Base-by-base conservation (phyloP, 2,888 invertebrate genomes). In the Dastarcus helophoroides region DNA sequence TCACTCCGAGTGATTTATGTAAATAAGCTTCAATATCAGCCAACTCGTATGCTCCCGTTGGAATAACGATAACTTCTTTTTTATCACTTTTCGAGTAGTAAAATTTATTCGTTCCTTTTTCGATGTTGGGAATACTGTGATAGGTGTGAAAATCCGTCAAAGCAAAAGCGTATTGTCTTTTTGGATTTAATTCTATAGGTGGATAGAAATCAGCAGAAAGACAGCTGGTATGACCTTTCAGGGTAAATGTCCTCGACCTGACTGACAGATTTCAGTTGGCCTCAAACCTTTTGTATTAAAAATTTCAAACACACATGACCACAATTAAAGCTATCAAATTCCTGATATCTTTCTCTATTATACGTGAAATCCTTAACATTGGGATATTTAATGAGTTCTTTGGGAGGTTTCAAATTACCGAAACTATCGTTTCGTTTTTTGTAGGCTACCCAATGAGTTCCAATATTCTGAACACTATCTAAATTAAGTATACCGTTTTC, bases 51-150 rank as follows among this genome's bases (percentile, higher is more conserved):
- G 31, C 9, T 26, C 19, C 31, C 5, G 19, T 26, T n/a, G 26
- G 26, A 16, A 31, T 31, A 4, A 17, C 5, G 5, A 28, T 9
- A 7, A 37, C 17, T 29, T 45, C 13, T 43, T 44, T n/a, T n/a
- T n/a, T n/a, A n/a, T n/a, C 11, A 31, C 38, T 2, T 32, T 42
- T 5, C 40, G 43, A 31, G 40, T 43, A 2, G 40, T 32, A 21
- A 32, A 7, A 19, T 7, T 7, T 7, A 19, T 9, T 13, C n/a
- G 6, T 26, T 13, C n/a, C 8, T 14, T 44, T 12, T 41, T 44
- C 30, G 40, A 42, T 31, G 12, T 36, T 36, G 9, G 36, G 29
- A n/a, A 36, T 34, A 2, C 33, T 17, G 22, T 35, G 27, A 12
- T 17, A 35, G 14, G 29, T 31, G 23, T 31, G 10, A 26, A 37